Conservation (phyloP, 2,888 invertebrate genomes). For the Trichopoda pennipes region DNA sequence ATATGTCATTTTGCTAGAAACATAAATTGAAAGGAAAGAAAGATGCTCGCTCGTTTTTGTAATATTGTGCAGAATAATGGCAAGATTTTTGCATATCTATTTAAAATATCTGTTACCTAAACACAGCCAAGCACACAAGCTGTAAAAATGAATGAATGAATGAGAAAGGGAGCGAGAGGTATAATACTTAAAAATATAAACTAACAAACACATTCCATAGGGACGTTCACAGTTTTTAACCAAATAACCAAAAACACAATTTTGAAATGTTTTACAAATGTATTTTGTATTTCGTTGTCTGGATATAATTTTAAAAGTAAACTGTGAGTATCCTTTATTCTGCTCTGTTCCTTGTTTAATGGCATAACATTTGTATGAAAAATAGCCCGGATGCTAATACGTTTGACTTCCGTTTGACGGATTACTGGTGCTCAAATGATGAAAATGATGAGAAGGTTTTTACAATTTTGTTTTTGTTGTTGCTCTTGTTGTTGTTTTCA, state of each 20-base stretch:
- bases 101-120: slow-evolving; percentile 58
- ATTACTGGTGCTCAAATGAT: slow-evolving; percentile 72
- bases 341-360: slow-evolving; percentile 66
- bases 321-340: slow-evolving; percentile 18
- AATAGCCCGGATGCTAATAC: slow-evolving; percentile 80
- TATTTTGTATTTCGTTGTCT: neutral
- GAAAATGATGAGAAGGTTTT: slow-evolving; percentile 61
- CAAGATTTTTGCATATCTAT: slow-evolving; percentile 65
- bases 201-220: too few species aligned
- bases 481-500: neutral
- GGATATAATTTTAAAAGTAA: neutral
- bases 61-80: slow-evolving; percentile 52
- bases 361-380: slow-evolving; percentile 78
- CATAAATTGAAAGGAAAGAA: slow-evolving; percentile 51
- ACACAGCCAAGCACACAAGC: slow-evolving; percentile 19
- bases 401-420: slow-evolving; percentile 80
- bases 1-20: slow-evolving; percentile 76
- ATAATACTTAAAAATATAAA: too few species aligned
- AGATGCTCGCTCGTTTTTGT: slow-evolving; percentile 68
- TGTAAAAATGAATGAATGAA: too few species aligned
- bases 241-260: too few species aligned
- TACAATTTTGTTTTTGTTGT: slow-evolving; percentile 14
- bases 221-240: slow-evolving; percentile 8
- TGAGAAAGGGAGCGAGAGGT: too few species aligned
- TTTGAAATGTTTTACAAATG: too few species aligned